phyloP scores from a whole-genome alignment of 2,888 invertebrate species.

The Nemurella pictetii region DNA sequence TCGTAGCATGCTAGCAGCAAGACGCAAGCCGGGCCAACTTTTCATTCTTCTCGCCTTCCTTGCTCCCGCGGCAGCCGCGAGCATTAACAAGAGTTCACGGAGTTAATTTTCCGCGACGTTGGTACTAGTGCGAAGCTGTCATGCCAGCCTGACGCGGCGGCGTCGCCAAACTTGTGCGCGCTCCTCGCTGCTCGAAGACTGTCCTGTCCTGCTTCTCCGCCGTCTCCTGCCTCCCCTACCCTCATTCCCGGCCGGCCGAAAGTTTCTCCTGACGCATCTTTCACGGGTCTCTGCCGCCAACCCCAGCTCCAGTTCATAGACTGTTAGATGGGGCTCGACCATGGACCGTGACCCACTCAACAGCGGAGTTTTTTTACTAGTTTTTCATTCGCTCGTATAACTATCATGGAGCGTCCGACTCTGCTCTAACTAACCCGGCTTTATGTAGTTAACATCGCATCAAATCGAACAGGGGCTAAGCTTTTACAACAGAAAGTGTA shows the following conservation, averaged over 20 bases:
- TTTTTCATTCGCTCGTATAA: not conserved
- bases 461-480: not conserved
- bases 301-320: not conserved
- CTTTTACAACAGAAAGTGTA: too few relatives aligned
- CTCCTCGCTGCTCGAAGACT: not conserved
- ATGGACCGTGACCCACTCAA: not conserved
- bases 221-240: not conserved
- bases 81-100: constrained; percentile 24
- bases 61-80: not conserved
- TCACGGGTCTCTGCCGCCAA: not conserved
- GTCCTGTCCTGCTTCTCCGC: not conserved
- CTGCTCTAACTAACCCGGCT: not conserved
- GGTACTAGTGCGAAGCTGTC: constrained; percentile 24
- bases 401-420: not conserved
- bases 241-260: not conserved
- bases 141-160: constrained; percentile 15
- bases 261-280: not conserved
- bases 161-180: constrained; percentile 13
- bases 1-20: not conserved
- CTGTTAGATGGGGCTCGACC: not conserved
- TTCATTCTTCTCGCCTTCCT: not conserved
- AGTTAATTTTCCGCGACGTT: constrained; percentile 32
- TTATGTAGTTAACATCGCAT: not conserved
- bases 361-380: not conserved
- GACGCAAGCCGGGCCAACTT: not conserved